Base-by-base conservation (phyloP, 1,140 invertebrate genomes). In the Colletes gigas region DNA sequence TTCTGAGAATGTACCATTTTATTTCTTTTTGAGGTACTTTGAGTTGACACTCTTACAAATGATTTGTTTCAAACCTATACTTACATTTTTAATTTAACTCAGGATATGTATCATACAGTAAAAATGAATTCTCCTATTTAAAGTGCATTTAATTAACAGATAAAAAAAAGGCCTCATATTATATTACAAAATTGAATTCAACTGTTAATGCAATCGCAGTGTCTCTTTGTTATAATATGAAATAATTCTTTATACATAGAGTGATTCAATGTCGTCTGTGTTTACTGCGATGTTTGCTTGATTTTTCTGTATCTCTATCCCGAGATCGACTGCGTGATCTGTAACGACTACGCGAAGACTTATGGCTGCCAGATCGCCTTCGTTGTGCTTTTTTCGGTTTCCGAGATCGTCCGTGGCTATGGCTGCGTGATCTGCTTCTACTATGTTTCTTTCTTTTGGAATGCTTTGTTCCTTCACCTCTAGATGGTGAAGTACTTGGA, bases 251-350 rank as follows among this genome's bases (percentile, higher is more conserved):
- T 75, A 62, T 50, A 72, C 15, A 67, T 30, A 12, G 21, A 47
- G 17, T 47, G 10, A 21, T 17, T 90, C 76, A 92, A 41, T 91
- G 92, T 41, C 92, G 88, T 78, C 92, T 88, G 19, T 89, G 92
- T 50, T 93, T 93, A 72, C 84, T 93, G 57, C 92, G 90, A 83
- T 93, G 91, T 88, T 93, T 93, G 72, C 80, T 91, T 15, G 91
- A 91, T 72, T 92, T 93, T 57, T 93, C 92, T 9, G 74, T 65
- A 60, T 93, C 88, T 69, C 92, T 91, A 44, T 94, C 94, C 50
- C 94, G 93, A 17, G 93, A 93, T 85, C 94, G 91, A 86, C 94
- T 94, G 67, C 94, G 91, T 3, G 94, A 94, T 83, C 94, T 92
- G 47, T 94, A 94, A 74, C 94, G 93, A 78, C 91, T 94, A 39